phyloP scores from a whole-genome alignment of 2,113 vertebrate species.

The Panthera uncia region DNA sequence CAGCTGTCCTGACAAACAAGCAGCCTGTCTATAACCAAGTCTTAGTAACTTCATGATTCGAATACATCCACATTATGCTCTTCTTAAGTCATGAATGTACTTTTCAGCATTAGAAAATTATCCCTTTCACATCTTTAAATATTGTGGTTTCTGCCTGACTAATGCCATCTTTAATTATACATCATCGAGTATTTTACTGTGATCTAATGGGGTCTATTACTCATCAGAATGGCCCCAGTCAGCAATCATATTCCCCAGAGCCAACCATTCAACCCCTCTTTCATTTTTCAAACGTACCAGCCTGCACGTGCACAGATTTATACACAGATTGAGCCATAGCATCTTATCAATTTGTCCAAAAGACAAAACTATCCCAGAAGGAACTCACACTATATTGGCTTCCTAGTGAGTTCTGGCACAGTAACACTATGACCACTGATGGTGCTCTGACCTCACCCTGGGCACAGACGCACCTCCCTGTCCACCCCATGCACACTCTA shows the following conservation, averaged over 20 bases:
- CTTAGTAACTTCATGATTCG: neutral
- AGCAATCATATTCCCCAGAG: conserved; percentile 65
- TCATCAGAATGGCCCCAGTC: conserved; percentile 67
- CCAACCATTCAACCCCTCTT: conserved; percentile 44
- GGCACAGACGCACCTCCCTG: neutral
- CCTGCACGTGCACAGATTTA: neutral
- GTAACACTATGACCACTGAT: neutral
- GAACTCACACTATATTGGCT: neutral
- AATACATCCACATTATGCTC: neutral
- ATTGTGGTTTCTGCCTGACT: conserved; percentile 66
- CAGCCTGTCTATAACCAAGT: neutral
- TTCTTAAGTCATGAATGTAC: neutral
- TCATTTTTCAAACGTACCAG: neutral
- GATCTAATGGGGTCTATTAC: conserved; percentile 71
- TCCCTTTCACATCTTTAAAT: conserved; percentile 55
- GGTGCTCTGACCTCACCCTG: neutral
- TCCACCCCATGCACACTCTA: no score
- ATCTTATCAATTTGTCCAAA: neutral
- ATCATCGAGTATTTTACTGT: conserved; percentile 68
- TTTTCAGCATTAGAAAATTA: conserved; percentile 45
- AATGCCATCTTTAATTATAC: conserved; percentile 72
- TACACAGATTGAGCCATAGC: neutral
- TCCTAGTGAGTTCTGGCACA: neutral
- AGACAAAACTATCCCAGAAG: neutral
- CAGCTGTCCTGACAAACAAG: conserved; percentile 28